Percentiles rank a stretch among this genome's conserved stretches.
Evolutionary conservation across 2,797 vertebrate species (phyloP).

Genomic region (Rhinella marina): DNA sequence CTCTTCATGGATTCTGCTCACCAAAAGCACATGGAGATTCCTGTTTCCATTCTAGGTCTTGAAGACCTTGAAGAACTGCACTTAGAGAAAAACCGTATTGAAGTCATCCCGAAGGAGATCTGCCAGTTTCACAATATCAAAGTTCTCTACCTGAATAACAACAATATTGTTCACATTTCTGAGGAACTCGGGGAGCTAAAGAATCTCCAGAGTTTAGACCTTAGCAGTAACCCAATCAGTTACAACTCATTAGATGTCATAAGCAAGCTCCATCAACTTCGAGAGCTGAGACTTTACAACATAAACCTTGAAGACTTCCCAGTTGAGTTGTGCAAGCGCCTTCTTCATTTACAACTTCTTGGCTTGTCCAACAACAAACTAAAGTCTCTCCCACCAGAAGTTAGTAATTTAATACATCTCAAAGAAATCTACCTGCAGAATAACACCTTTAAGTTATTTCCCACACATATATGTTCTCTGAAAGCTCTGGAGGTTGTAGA

Average conservation of each 20-base stretch:
- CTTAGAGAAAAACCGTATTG: conserved; percentile 70
- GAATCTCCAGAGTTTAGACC: conserved; percentile 69
- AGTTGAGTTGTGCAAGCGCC: conserved; percentile 65
- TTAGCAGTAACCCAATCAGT: conserved; percentile 68
- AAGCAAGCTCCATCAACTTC: conserved; percentile 62
- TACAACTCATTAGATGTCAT: conserved; percentile 56
- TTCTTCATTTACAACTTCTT: conserved; percentile 69
- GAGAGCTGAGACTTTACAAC: conserved; percentile 69
- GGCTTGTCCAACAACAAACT: conserved; percentile 70
- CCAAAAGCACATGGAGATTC: conserved; percentile 63
- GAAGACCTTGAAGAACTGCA: conserved; percentile 74
- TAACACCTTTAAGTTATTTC: conserved; percentile 69
- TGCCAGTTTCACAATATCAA: conserved; percentile 62
- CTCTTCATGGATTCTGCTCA: conserved; percentile 71
- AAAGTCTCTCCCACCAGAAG: conserved; percentile 68
- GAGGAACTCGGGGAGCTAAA: conserved; percentile 66
- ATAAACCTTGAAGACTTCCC: conserved; percentile 66
- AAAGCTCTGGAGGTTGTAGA: conserved; percentile 70
- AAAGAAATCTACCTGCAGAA: conserved; percentile 72
- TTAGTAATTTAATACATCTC: conserved; percentile 69
- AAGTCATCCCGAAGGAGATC: conserved; percentile 67
- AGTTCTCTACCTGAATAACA: conserved; percentile 72
- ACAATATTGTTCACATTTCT: conserved; percentile 64
- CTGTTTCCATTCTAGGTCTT: conserved; percentile 63
- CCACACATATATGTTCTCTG: conserved; percentile 67